Evolutionary conservation across 2,888 invertebrate species (phyloP), one percentile per base, ranked within the genome.

Genomic region (Drosophila lacicola): DNA sequence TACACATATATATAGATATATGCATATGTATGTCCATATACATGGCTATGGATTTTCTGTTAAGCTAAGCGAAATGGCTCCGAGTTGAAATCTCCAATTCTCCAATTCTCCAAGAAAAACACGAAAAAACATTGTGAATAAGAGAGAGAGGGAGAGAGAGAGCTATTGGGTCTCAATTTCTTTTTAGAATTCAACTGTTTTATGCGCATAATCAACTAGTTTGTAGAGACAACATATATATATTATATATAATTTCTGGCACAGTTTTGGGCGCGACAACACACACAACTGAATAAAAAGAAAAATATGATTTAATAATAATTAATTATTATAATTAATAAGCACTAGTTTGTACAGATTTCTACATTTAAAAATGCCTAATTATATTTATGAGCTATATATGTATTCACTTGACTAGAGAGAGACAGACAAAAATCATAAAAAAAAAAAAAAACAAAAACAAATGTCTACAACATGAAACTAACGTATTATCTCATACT

Each of bases 271-370:
- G 17, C 17, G 17, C 17, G 17, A 17, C 17, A 17, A 17, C 17
- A 17, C 17, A 17, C 17, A 17, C 17, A 17, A 17, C 17, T 17
- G 17, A 17, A 17, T 17, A 17, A 17, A 17, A 17, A 17, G 17
- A 17, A 17, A 1, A 33, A 29, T 29, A 29, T 29, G 29, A 8
- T 21, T 61, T 66, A 72, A 67, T 10, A 8, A 8, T n/a, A n/a
- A n/a, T n/a, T n/a, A n/a, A n/a, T n/a, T n/a, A n/a, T n/a, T n/a
- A n/a, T n/a, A n/a, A n/a, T n/a, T n/a, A n/a, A n/a, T n/a, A n/a
- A n/a, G n/a, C n/a, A n/a, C n/a, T n/a, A 71, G 67, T 13, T 33
- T 67, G 64, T 80, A 78, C 29, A 61, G 55, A 67, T 74, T 63
- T 73, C 63, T 76, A 75, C 17, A 41, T 33, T 53, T 41, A 53